Conservation (phyloP, 2,888 invertebrate species). For the Phanerotoma sp. region DNA sequence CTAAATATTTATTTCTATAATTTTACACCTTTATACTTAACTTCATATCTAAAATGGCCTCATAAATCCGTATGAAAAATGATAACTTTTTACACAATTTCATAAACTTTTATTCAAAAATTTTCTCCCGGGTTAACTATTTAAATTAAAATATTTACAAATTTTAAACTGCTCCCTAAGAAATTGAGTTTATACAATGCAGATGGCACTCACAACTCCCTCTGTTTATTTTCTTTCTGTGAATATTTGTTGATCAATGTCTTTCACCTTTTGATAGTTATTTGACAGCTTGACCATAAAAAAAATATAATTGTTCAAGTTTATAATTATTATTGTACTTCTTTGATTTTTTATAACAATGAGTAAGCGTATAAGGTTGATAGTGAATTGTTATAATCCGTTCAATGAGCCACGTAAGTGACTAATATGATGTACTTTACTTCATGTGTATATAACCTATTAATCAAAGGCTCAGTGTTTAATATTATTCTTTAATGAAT, state of each 20-base stretch:
- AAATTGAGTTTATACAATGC: too few relatives aligned
- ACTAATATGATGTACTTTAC: background rate
- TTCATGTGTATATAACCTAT: background rate
- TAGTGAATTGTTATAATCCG: background rate
- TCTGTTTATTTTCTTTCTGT: background rate
- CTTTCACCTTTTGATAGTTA: too few relatives aligned
- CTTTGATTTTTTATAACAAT: background rate
- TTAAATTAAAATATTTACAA: background rate
- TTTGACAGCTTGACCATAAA: background rate
- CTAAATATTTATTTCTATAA: background rate
- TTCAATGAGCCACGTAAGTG: background rate
- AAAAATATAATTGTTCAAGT: background rate
- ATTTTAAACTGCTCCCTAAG: too few relatives aligned
- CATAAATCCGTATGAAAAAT: too few relatives aligned
- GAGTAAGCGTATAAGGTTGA: background rate
- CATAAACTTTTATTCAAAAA: too few relatives aligned
- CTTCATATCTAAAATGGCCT: too few relatives aligned
- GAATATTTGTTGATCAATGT: background rate
- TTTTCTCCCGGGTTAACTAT: background rate
- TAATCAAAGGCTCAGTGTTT: background rate
- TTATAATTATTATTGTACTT: background rate
- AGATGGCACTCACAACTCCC: background rate
- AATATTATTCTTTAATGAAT: background rate
- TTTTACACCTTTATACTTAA: too few relatives aligned
- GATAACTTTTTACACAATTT: too few relatives aligned